Evolutionary conservation across 2,888 invertebrate genomes (phyloP).

Genomic region (Conomelus anceps): DNA sequence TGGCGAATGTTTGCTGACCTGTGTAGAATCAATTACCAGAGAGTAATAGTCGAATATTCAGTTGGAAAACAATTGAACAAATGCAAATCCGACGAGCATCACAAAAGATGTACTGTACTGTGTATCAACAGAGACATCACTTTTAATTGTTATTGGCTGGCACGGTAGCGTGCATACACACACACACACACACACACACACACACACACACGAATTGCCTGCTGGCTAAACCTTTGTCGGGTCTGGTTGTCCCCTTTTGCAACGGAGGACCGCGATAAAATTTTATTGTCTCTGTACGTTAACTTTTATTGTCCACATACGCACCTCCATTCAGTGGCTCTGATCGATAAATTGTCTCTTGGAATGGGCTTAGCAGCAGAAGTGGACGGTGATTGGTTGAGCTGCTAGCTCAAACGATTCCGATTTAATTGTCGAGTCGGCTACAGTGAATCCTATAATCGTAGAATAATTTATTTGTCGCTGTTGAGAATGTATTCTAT

Average conservation of each 20-base stretch:
- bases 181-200: too few relatives aligned
- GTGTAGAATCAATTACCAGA: neutral
- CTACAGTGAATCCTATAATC: neutral
- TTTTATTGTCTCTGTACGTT: neutral
- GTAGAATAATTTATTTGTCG: neutral
- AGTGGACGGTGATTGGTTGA: neutral
- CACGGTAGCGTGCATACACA: too few relatives aligned
- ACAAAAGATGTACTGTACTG: neutral
- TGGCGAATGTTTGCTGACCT: neutral
- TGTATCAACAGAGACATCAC: neutral
- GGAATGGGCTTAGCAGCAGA: neutral
- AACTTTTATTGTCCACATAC: neutral
- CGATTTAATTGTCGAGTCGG: neutral
- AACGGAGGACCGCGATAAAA: neutral
- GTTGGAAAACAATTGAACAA: neutral
- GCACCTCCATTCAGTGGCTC: neutral
- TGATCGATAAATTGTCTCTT: neutral
- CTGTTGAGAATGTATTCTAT: too few relatives aligned
- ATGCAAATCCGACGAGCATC: neutral
- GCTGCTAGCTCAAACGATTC: neutral
- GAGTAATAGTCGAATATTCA: neutral
- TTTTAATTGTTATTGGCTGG: neutral
- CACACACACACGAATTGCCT: neutral
- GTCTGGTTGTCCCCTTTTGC: neutral
- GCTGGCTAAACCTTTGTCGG: neutral